Conservation (phyloP, 2,888 invertebrate genomes). For the Boloria euphrosyne region DNA sequence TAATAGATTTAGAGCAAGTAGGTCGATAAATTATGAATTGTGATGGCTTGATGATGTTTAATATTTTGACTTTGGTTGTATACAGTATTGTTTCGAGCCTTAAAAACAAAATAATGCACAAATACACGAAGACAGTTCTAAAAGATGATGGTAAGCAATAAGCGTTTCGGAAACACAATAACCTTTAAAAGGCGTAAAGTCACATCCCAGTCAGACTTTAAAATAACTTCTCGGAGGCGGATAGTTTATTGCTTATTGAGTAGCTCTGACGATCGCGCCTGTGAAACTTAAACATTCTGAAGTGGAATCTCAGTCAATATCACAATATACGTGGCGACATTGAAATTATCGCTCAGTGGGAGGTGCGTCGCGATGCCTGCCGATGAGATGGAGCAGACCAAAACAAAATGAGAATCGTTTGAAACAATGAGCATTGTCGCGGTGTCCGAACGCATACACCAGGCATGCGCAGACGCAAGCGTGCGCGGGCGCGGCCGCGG, state of each 20-base stretch:
- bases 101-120: slow-evolving; percentile 28
- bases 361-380: slow-evolving; percentile 59
- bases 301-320: slow-evolving; percentile 79
- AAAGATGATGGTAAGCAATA: slow-evolving; percentile 35
- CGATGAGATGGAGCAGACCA: slow-evolving; percentile 64
- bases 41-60: background rate
- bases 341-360: slow-evolving; percentile 80
- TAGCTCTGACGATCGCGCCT: slow-evolving; percentile 76
- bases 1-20: background rate
- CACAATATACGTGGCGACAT: slow-evolving; percentile 76
- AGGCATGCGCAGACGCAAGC: slow-evolving; percentile 48
- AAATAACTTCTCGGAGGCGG: slow-evolving; percentile 79
- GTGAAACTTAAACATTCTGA: slow-evolving; percentile 73
- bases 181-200: slow-evolving; percentile 80
- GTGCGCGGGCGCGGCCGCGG: slow-evolving; percentile 48
- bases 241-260: slow-evolving; percentile 82
- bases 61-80: background rate
- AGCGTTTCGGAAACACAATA: slow-evolving; percentile 77
- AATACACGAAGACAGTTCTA: slow-evolving; percentile 27
- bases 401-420: slow-evolving; percentile 75
- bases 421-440: slow-evolving; percentile 80
- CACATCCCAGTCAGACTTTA: slow-evolving; percentile 71
- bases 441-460: slow-evolving; percentile 32
- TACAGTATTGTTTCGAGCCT: background rate
- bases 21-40: background rate